These are phyloP conservation scores for Morpho helenor DNA, from an alignment of 2,888 invertebrate species.

Conservation along the genomic window DNA sequence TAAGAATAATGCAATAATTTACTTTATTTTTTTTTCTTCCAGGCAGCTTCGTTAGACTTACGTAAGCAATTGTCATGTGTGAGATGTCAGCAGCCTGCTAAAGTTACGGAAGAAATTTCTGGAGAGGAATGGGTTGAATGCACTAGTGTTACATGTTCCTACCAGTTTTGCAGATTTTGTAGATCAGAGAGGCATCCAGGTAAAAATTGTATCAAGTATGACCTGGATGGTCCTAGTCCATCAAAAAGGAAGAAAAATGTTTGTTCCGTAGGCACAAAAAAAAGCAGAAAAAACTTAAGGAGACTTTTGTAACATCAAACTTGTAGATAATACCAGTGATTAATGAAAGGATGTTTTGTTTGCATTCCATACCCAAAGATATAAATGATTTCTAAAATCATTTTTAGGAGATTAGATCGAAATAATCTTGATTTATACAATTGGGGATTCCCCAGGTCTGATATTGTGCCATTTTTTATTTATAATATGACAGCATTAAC, in stretches of 20 bases:
- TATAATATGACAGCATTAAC: constrained; percentile 21
- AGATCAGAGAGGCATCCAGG: constrained; percentile 60
- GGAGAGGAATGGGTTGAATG: constrained; percentile 79
- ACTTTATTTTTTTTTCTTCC: constrained; percentile 31
- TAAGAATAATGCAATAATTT: no score
- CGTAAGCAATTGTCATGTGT: constrained; percentile 61
- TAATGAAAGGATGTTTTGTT: constrained; percentile 34
- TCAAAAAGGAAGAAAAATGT: constrained; percentile 66
- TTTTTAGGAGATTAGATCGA: constrained; percentile 29
- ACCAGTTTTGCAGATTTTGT: constrained; percentile 75
- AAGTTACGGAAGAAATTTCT: constrained; percentile 55
- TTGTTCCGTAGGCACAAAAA: constrained; percentile 56
- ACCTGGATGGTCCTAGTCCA: constrained; percentile 68
- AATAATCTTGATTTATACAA: constrained; percentile 30
- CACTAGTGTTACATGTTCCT: constrained; percentile 64
- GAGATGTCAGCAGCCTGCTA: constrained; percentile 64
- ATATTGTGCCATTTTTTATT: constrained; percentile 39
- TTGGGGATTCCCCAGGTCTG: constrained; percentile 35
- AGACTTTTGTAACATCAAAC: constrained; percentile 51
- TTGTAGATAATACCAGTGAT: constrained; percentile 43
- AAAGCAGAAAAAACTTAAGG: constrained; percentile 65
- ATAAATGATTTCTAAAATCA: constrained; percentile 33
- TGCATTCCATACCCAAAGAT: constrained; percentile 57
- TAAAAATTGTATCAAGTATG: constrained; percentile 61
- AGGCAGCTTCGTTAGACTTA: constrained; percentile 62